Conservation (phyloP, 2,113 vertebrate species). For the Puntigrus tetrazona region DNA sequence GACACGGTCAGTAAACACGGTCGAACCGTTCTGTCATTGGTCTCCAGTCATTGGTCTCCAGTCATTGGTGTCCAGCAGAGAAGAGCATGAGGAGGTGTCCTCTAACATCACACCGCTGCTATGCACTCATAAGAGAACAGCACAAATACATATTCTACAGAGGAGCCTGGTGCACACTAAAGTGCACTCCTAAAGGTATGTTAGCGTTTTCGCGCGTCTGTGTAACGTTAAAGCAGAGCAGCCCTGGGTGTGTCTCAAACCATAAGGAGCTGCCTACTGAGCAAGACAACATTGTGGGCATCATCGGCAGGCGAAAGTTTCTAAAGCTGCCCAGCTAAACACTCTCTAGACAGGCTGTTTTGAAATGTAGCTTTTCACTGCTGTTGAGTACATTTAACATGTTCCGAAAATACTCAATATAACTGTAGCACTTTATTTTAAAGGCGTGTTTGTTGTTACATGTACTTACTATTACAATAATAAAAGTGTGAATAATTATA, state of each 20-base stretch:
- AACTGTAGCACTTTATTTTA: no score
- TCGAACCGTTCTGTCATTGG: neutral
- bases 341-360: neutral
- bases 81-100: constrained; percentile 26
- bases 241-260: neutral
- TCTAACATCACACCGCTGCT: neutral
- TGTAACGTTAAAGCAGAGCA: neutral
- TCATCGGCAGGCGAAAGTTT: neutral
- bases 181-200: neutral
- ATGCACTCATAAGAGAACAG: neutral
- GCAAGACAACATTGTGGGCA: neutral
- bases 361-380: neutral
- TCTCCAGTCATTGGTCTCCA: no score
- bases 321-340: neutral
- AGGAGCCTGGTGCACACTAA: neutral
- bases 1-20: constrained; percentile 12
- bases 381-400: neutral
- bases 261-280: no score
- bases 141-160: neutral
- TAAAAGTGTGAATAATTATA: no score
- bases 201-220: neutral
- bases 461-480: no score
- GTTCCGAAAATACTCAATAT: neutral
- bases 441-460: neutral
- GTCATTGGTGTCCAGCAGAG: no score